phyloP scores from a whole-genome alignment of 2,113 vertebrate species.

The rabbit (Oryctolagus cuniculus) region mOryCun1.1 NC_091438.1:134734001-134734500 shows the following conservation, averaged over 20 bases:
- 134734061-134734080: not conserved
- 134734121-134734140: not conserved
- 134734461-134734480: not conserved
- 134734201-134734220: not conserved
- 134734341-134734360: not conserved
- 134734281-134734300: not conserved
- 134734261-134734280: not conserved
- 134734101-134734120: not conserved
- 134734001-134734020: not conserved
- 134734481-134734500: not conserved
- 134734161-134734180: not conserved
- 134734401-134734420: not conserved
- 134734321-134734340: not conserved
- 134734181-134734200: not conserved
- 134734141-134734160: not conserved
- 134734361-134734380: conserved; percentile 19
- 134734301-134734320: not conserved
- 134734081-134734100: not conserved
- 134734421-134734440: not conserved
- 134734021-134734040: not conserved
- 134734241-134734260: not conserved
- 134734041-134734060: not conserved
- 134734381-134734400: not conserved
- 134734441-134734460: not conserved
- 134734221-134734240: not conserved